Percentiles rank a stretch among this genome's conserved stretches.
These are phyloP conservation scores for Hypomesus transpacificus DNA, from an alignment of 2,113 vertebrate genomes.

Conservation along the genomic window DNA sequence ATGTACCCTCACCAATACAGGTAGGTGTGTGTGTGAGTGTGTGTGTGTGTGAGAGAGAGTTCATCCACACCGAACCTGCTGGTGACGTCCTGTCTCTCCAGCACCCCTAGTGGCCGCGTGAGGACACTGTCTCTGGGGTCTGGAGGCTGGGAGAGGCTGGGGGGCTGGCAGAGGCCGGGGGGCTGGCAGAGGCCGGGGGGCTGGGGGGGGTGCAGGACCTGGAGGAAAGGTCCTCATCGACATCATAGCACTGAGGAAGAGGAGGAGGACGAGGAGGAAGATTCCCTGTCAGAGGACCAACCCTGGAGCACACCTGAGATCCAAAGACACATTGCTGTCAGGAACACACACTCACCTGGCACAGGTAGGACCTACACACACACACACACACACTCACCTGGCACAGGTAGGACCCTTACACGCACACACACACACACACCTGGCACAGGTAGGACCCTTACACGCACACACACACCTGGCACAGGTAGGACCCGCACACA, in stretches of 20 bases:
- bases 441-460: too few species aligned
- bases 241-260: conserved; percentile 52
- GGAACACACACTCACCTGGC: conserved; percentile 69
- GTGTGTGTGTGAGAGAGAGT: neutral
- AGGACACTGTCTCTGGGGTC: conserved; percentile 34
- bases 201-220: conserved; percentile 32
- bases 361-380: conserved; percentile 73
- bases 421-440: neutral
- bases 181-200: conserved; percentile 26
- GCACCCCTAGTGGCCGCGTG: neutral
- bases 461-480: neutral
- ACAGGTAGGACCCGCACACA: too few species aligned
- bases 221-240: conserved; percentile 41
- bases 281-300: conserved; percentile 25
- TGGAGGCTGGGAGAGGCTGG: conserved; percentile 23
- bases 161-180: conserved; percentile 28
- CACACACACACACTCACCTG: neutral
- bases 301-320: conserved; percentile 46
- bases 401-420: neutral
- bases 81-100: neutral
- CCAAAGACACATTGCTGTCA: conserved; percentile 2
- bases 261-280: conserved; percentile 28
- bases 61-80: neutral
- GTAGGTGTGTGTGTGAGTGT: conserved; percentile 26
- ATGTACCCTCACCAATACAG: conserved; percentile 21